Evolutionary conservation across 2,888 invertebrate species (phyloP).

Genomic region (Leucophora obtusa): DNA sequence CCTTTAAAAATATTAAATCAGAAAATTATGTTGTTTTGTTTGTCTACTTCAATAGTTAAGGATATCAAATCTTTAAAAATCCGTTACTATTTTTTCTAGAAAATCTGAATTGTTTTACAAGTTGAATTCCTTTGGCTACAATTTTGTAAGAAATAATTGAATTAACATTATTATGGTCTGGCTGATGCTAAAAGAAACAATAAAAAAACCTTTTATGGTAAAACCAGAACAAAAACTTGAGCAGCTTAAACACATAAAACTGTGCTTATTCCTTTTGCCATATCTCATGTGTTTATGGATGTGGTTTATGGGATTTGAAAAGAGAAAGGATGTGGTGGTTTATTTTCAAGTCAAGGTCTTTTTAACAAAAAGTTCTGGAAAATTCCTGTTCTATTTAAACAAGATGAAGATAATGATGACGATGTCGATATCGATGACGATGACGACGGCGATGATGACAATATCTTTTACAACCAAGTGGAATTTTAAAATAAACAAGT

Average conservation of each 20-base stretch:
- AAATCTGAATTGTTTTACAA: too few species aligned
- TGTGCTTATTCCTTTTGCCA: not conserved
- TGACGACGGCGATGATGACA: slow-evolving; percentile 8
- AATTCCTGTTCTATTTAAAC: slow-evolving; percentile 28
- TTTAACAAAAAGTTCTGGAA: slow-evolving; percentile 17
- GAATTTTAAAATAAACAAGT: not conserved
- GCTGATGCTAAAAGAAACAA: not conserved
- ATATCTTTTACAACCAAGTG: not conserved
- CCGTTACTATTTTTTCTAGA: too few species aligned
- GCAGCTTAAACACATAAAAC: not conserved
- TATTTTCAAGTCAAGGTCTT: slow-evolving; percentile 52
- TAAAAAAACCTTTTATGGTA: not conserved
- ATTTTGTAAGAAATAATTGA: too few species aligned
- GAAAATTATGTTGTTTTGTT: too few species aligned
- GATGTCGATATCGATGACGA: slow-evolving; percentile 2
- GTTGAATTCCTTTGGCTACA: too few species aligned
- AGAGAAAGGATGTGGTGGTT: slow-evolving; percentile 59
- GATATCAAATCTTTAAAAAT: too few species aligned
- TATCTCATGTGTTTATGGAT: not conserved
- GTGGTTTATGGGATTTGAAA: slow-evolving; percentile 21
- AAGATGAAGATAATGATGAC: not conserved
- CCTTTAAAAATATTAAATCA: too few species aligned
- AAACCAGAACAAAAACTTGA: not conserved
- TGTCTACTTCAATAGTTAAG: too few species aligned
- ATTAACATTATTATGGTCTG: too few species aligned